Conservation (phyloP, 2,113 vertebrate genomes). For the Gymnobelideus leadbeateri region DNA sequence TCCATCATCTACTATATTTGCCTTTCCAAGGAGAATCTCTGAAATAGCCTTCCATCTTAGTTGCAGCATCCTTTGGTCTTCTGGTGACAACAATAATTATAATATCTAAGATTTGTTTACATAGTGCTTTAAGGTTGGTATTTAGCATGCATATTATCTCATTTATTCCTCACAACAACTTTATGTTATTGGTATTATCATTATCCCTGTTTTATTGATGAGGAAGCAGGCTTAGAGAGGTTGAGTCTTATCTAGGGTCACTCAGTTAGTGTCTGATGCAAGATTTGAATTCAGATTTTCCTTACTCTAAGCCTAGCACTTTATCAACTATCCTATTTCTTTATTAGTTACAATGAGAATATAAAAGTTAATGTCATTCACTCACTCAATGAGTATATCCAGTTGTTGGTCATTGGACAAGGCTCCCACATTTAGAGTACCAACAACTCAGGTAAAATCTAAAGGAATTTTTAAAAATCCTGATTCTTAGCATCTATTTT, state of each 20-base stretch:
- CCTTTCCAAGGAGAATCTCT: background rate
- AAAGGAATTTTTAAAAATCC: background rate
- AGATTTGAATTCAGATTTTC: too few relatives aligned
- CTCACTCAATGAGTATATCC: background rate
- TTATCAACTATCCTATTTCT: too few relatives aligned
- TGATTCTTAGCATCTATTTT: background rate
- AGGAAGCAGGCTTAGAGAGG: too few relatives aligned
- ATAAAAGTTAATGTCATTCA: background rate
- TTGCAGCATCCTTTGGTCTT: background rate
- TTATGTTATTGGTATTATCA: too few relatives aligned
- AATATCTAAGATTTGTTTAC: background rate
- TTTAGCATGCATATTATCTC: background rate
- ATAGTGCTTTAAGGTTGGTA: background rate
- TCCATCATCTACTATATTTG: background rate
- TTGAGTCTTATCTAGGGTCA: too few relatives aligned
- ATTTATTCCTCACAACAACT: too few relatives aligned
- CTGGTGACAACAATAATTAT: background rate
- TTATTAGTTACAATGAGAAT: too few relatives aligned
- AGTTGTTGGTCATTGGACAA: background rate
- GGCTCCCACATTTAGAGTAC: background rate
- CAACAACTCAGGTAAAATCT: background rate
- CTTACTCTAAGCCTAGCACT: too few relatives aligned
- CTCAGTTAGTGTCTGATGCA: too few relatives aligned
- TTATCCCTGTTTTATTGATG: too few relatives aligned
- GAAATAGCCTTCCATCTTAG: background rate